These are phyloP conservation scores for Aphodius sticticus DNA, from an alignment of 2,888 invertebrate genomes.

Conservation along the genomic window DNA sequence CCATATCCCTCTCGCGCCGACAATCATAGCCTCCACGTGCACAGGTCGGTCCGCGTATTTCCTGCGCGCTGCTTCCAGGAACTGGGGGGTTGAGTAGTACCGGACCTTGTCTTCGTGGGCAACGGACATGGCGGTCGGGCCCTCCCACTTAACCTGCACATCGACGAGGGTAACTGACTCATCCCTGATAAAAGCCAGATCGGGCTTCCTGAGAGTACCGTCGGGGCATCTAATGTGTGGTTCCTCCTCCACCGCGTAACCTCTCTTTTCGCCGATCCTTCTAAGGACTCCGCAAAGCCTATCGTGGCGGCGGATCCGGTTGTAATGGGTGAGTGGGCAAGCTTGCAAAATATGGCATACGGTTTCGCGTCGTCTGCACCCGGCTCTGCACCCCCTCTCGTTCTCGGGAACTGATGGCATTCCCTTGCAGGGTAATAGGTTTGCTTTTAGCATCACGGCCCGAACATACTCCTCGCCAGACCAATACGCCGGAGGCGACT, in stretches of 20 bases:
- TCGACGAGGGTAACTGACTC: conserved; percentile 29
- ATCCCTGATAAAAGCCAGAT: conserved; percentile 28
- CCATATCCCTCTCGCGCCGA: background rate
- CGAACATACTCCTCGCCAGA: conserved; percentile 41
- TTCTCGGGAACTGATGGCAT: conserved; percentile 41
- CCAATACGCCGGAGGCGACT: conserved; percentile 42
- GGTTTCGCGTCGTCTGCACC: conserved; percentile 37
- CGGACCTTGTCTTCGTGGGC: conserved; percentile 33
- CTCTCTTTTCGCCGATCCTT: conserved; percentile 21
- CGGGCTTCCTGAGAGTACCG: conserved; percentile 31
- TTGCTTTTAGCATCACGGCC: conserved; percentile 43
- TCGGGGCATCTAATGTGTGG: conserved; percentile 30
- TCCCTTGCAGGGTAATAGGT: conserved; percentile 44
- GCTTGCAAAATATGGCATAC: conserved; percentile 41
- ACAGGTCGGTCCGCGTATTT: background rate
- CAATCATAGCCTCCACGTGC: background rate
- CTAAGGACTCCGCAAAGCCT: conserved; percentile 13
- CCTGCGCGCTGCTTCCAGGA: background rate
- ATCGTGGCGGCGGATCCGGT: conserved; percentile 38
- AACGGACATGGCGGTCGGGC: conserved; percentile 30
- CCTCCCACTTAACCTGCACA: conserved; percentile 37
- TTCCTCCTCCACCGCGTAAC: conserved; percentile 33
- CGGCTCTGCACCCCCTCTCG: conserved; percentile 35
- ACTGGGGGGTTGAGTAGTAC: conserved; percentile 27
- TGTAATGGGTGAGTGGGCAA: conserved; percentile 40